Evolutionary conservation across 1,140 invertebrate species (phyloP).

Genomic region (Lordiphosa stackelbergi): DNA sequence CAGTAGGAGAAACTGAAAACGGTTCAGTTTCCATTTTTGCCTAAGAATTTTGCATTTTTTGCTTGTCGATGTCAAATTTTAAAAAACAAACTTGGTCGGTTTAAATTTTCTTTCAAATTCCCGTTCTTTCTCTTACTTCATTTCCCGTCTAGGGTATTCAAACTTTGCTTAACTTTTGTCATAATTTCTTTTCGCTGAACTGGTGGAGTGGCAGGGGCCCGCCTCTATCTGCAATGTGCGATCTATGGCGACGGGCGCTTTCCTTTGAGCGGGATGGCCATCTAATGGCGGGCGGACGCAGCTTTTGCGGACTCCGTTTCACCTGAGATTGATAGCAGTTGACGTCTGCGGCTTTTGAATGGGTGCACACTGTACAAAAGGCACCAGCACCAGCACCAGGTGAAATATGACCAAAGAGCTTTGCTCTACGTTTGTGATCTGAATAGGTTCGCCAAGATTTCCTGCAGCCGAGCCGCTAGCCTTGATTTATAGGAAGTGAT

Average conservation of each 20-base stretch:
- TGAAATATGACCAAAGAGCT: conserved; percentile 55
- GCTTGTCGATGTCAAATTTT: too few species aligned
- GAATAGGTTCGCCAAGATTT: conserved; percentile 43
- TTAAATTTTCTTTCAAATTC: too few species aligned
- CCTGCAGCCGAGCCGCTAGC: background rate
- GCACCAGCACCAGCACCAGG: conserved; percentile 34
- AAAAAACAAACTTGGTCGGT: too few species aligned
- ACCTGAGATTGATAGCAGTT: conserved; percentile 70
- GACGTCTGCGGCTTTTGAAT: conserved; percentile 48
- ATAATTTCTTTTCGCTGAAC: conserved; percentile 12
- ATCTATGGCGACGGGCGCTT: conserved; percentile 73
- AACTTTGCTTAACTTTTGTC: background rate
- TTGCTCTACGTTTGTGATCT: conserved; percentile 40
- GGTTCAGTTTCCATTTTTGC: too few species aligned
- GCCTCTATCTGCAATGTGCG: conserved; percentile 74
- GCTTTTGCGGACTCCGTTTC: conserved; percentile 40
- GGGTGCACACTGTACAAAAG: conserved; percentile 32
- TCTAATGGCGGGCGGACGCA: conserved; percentile 46
- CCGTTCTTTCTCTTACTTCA: too few species aligned
- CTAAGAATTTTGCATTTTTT: too few species aligned
- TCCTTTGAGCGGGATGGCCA: conserved; percentile 61
- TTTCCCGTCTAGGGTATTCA: conserved; percentile 15
- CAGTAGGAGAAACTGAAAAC: too few species aligned
- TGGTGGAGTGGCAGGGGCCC: conserved; percentile 65
- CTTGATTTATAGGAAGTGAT: conserved; percentile 71